phyloP scores from a whole-genome alignment of 2,113 vertebrate genomes.

The Cisticola juncidis region DNA sequence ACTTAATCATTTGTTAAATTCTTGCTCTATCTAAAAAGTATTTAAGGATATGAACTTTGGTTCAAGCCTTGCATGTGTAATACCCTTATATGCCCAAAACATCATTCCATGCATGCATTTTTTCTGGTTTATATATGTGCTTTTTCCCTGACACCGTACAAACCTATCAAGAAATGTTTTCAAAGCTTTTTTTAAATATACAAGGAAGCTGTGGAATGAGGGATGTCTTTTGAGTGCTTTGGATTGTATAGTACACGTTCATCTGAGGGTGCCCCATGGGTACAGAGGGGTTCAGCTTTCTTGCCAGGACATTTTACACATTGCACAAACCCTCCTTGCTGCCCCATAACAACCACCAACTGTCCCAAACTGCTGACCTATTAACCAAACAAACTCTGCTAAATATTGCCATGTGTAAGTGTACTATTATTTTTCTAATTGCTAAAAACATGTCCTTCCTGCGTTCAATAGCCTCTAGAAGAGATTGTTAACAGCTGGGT shows the following conservation, averaged over 20 bases:
- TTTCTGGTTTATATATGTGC: not conserved
- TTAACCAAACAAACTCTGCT: conserved; percentile 60
- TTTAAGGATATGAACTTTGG: not conserved
- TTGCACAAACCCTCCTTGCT: not conserved
- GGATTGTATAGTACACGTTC: not conserved
- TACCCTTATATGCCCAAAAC: not conserved
- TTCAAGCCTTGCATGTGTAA: not conserved
- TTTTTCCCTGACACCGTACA: not conserved
- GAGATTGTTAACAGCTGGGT: conserved; percentile 69
- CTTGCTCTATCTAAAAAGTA: not conserved
- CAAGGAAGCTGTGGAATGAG: not conserved
- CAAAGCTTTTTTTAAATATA: not conserved
- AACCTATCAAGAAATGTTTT: not conserved
- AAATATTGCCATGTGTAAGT: conserved; percentile 70
- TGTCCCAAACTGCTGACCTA: conserved; percentile 44
- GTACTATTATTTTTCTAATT: conserved; percentile 65
- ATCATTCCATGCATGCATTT: not conserved
- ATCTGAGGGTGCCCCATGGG: not conserved
- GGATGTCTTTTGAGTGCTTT: not conserved
- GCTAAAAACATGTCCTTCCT: conserved; percentile 67
- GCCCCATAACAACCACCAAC: conserved; percentile 1
- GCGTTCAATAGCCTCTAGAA: conserved; percentile 25
- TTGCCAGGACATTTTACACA: not conserved
- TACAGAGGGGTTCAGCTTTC: not conserved
- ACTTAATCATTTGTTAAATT: not conserved